Base-by-base conservation (phyloP, 2,113 vertebrate genomes). In the Phrynosoma platyrhinos region DNA sequence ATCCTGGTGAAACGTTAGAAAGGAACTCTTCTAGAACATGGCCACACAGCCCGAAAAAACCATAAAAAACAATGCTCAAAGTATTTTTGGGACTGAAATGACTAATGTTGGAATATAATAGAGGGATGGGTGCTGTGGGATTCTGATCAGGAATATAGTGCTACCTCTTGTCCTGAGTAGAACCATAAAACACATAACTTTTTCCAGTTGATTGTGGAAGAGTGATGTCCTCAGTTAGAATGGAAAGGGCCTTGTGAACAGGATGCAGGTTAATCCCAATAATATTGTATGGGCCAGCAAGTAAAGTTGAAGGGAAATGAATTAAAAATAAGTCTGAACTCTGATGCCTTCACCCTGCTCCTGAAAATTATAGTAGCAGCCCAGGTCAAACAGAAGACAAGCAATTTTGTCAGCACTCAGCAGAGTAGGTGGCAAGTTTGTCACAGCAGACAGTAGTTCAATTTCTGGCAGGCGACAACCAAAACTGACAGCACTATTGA, bases 381-480 rank as follows among this genome's bases (percentile, higher is more conserved):
- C 52, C 23, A 58, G 79, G 66, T 58, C 47, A 87, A 78, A 69
- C 1, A 16, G 42, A 79, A 68, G 25, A 53, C n/a, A 40, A 53
- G 42, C 69, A 53, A 53, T 86, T 86, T 86, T 86, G 47, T 72
- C 85, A 55, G 58, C 18, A 47, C 47, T 47, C 47, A 18, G 47
- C 64, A 58, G 30, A 20, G n/a, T 79, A 79, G 64, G 68, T 87
- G 47, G 77, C 32, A 80, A 62, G 55, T 74, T 72, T 32, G 10
- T 87, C 66, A 74, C 68, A 72, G 52, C 66, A 58, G 78, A 72
- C 47, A 87, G 52, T 58, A 72, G 52, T 66, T 81, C 85, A 74
- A 72, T 80, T 87, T 71, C 85, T 62, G 69, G 32, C 16, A 79
- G 78, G 6, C 53, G 68, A 53, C 68, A 32, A 30, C 68, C 30